These are phyloP conservation scores for Andrena chrysosceles DNA, from an alignment of 2,888 invertebrate genomes.

Conservation along the genomic window DNA sequence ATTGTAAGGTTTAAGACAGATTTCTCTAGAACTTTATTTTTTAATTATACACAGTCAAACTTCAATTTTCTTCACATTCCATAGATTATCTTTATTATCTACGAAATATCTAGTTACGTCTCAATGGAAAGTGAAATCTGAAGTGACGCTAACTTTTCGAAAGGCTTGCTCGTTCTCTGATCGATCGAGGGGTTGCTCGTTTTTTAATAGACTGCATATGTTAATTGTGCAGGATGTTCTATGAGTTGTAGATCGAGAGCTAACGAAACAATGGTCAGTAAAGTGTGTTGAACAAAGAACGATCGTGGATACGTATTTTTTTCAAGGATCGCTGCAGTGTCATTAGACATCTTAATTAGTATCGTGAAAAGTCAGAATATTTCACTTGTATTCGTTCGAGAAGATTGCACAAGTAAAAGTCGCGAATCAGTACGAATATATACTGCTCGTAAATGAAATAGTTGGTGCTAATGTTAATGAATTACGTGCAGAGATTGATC, in stretches of 20 bases:
- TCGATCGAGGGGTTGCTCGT: not conserved
- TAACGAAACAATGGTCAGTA: not conserved
- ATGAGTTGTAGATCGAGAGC: constrained; percentile 1
- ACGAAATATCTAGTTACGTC: constrained; percentile 22
- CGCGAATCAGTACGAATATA: not conserved
- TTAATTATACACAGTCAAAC: constrained; percentile 10
- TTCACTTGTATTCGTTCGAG: not conserved
- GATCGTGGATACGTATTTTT: no score
- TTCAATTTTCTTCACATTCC: constrained; percentile 43
- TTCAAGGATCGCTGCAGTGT: no score
- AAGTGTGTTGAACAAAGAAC: constrained; percentile 25
- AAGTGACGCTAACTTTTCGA: constrained; percentile 47
- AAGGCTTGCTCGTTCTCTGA: not conserved
- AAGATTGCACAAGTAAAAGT: not conserved
- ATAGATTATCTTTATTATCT: constrained; percentile 29
- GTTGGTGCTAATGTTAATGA: not conserved
- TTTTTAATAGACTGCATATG: constrained; percentile 30
- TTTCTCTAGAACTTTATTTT: constrained; percentile 9
- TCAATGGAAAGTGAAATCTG: constrained; percentile 40
- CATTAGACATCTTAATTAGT: no score
- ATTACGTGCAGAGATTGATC: not conserved
- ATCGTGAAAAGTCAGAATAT: not conserved
- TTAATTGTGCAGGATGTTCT: constrained; percentile 15
- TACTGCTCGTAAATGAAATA: not conserved
- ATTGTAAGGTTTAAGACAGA: constrained; percentile 10